Conservation (phyloP, 2,797 vertebrate genomes). For the Lophius americanus region DNA sequence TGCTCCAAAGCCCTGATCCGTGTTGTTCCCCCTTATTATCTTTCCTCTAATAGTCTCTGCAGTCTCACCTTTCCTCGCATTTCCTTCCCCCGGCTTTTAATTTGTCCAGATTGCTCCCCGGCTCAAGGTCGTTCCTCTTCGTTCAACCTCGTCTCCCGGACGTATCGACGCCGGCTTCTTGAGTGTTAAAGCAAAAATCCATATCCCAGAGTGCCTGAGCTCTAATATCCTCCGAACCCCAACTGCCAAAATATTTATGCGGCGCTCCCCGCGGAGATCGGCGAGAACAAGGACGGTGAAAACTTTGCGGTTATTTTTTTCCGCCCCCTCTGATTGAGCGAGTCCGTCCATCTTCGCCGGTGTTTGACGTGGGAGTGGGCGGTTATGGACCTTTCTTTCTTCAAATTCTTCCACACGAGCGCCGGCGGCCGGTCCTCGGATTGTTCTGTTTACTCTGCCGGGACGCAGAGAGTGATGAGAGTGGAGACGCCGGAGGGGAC, state of each 20-base stretch:
- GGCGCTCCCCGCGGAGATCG: constrained; percentile 55
- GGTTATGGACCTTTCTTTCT: constrained; percentile 27
- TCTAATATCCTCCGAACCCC: constrained; percentile 73
- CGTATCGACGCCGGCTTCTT: constrained; percentile 66
- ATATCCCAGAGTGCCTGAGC: constrained; percentile 68
- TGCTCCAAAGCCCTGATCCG: neutral
- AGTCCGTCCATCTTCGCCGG: constrained; percentile 8
- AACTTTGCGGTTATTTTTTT: too few species aligned
- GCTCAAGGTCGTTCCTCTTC: constrained; percentile 68
- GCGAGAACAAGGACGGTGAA: too few species aligned
- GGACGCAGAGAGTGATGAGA: constrained; percentile 45
- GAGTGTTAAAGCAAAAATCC: constrained; percentile 68
- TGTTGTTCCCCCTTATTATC: neutral
- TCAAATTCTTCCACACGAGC: constrained; percentile 10
- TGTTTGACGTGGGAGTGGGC: constrained; percentile 20
- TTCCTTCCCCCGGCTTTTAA: constrained; percentile 54
- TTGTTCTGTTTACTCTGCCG: constrained; percentile 50
- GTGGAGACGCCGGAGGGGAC: constrained; percentile 10
- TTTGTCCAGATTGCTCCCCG: constrained; percentile 65
- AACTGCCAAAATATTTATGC: constrained; percentile 77
- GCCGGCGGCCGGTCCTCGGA: constrained; percentile 22
- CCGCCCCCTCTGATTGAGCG: too few species aligned
- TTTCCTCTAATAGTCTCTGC: constrained; percentile 15
- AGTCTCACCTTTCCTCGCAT: constrained; percentile 44
- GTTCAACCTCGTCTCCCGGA: constrained; percentile 42